These are phyloP conservation scores for Hyppa rectilinea DNA, from an alignment of 2,888 invertebrate species.

Conservation along the genomic window DNA sequence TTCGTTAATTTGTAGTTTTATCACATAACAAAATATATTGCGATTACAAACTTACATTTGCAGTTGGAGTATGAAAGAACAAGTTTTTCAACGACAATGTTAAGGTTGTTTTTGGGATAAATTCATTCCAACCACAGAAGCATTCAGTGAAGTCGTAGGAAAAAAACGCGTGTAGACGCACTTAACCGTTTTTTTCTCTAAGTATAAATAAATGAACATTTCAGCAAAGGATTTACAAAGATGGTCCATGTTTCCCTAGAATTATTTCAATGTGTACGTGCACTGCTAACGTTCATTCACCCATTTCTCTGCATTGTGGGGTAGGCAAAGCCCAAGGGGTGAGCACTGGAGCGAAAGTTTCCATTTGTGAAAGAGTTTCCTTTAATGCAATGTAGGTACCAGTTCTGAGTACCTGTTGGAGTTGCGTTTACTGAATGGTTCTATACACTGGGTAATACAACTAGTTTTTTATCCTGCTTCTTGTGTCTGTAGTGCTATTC, in stretches of 20 bases:
- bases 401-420: constrained; percentile 24
- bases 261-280: constrained; percentile 30
- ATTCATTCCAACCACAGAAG: too few species aligned
- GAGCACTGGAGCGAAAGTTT: constrained; percentile 56
- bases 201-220: background rate
- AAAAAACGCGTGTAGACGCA: too few species aligned
- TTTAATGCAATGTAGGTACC: constrained; percentile 43
- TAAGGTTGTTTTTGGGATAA: too few species aligned
- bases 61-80: too few species aligned
- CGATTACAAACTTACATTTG: too few species aligned
- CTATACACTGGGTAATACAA: background rate
- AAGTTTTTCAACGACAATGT: too few species aligned
- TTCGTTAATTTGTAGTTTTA: too few species aligned
- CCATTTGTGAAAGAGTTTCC: constrained; percentile 59
- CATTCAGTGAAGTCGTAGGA: too few species aligned
- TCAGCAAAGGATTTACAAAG: constrained; percentile 8
- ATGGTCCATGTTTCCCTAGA: constrained; percentile 4
- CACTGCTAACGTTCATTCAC: constrained; percentile 38
- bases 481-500: too few species aligned
- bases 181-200: too few species aligned
- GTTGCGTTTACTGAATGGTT: constrained; percentile 20
- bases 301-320: constrained; percentile 40
- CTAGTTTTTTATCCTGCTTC: background rate
- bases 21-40: too few species aligned
- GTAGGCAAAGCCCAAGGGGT: constrained; percentile 49